These are phyloP conservation scores for Hyles vespertilio DNA, from an alignment of 1,140 invertebrate genomes.

Conservation along the genomic window DNA sequence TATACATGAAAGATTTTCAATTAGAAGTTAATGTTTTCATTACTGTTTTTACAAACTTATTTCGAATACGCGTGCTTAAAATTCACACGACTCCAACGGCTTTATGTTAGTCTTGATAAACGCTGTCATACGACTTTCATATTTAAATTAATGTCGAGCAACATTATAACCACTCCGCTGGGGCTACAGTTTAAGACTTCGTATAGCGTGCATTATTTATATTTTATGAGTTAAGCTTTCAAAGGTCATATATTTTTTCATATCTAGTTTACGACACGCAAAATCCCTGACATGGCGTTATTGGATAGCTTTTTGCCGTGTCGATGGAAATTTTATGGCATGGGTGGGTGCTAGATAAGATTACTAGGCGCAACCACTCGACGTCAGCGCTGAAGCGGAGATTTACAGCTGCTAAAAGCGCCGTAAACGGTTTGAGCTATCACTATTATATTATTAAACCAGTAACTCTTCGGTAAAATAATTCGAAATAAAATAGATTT, in stretches of 20 bases:
- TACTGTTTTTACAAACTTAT: neutral
- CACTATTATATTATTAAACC: too few species aligned
- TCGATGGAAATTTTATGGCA: constrained; percentile 10
- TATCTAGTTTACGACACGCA: constrained; percentile 1
- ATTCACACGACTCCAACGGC: too few species aligned
- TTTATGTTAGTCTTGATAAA: neutral
- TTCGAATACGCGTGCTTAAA: neutral
- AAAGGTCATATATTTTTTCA: neutral
- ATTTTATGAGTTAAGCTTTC: neutral
- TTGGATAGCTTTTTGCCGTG: constrained; percentile 7
- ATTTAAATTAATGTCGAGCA: neutral
- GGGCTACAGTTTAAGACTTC: too few species aligned
- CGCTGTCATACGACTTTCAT: neutral
- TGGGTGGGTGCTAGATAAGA: constrained; percentile 5
- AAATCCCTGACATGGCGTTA: constrained; percentile 8
- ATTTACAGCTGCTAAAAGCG: constrained; percentile 4
- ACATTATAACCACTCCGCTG: too few species aligned
- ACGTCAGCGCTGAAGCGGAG: neutral
- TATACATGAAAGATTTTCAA: too few species aligned
- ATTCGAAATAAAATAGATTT: too few species aligned
- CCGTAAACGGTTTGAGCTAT: too few species aligned
- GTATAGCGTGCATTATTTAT: neutral
- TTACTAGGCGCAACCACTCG: constrained; percentile 1
- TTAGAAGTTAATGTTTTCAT: too few species aligned
- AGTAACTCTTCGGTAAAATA: too few species aligned